Evolutionary conservation across 2,113 vertebrate genomes (phyloP), one percentile per base, ranked within the genome.

Genomic region (Mungos mungo): DNA sequence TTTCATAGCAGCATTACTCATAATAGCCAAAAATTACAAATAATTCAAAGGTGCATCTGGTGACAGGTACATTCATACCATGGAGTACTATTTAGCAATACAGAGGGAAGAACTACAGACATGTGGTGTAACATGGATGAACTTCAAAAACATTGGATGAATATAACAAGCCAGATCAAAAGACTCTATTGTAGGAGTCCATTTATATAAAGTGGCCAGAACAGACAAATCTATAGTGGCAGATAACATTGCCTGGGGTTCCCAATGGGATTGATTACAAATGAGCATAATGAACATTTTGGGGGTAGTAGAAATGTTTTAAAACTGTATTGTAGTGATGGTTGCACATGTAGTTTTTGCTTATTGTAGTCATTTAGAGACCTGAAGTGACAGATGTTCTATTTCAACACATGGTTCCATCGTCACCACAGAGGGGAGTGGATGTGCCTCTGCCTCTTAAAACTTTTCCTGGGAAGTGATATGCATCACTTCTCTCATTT

Each of bases 311-410:
- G 47, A 91, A 91, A 80, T 80, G 50, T 91, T 93, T 77, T 96
- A 71, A 95, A 84, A 72, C 25, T 91, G 13, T 52, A 88, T 79
- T 54, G 50, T 83, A 41, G 57, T 93, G 35, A 90, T 65, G 31
- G 52, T 16, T 38, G 33, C 21, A 84, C n/a, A 91, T 65, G 74
- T 82, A 89, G 11, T 90, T 86, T 69, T 35, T 81, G 72, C 23
- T 96, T 85, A 89, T 52, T 93, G 29, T 35, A 35, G 57, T 89
- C 35, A 74, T 74, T 96, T 52, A 96, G 57, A 38, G 50, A 76
- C 68, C 25, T 47, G 85, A 69, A 96, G 29, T 81, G 66, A 68
- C 47, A 76, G 16, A 83, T 88, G 21, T 71, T 85, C 72, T 63
- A 47, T 31, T 29, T 47, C 29, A 90, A 76, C 16, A 74, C 54